Base-by-base conservation (phyloP, 2,888 invertebrate species). In the Tachina lurida region DNA sequence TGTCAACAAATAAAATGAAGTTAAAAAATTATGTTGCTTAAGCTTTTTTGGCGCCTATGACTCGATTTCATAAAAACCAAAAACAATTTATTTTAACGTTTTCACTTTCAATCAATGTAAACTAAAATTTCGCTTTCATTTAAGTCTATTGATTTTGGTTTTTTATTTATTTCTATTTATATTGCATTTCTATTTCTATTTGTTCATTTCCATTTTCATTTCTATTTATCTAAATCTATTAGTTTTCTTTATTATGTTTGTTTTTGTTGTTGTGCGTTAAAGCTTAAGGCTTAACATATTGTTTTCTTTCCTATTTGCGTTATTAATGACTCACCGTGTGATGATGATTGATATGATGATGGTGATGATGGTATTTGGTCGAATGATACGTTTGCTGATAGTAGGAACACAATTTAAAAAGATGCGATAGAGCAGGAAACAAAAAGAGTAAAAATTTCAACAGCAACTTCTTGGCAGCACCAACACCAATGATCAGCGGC, bases 391-490 rank as follows among this genome's bases (percentile, higher is more conserved):
- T 94, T 88, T 95, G 95, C 88, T 96, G 96, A 89, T 97, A 97
- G 93, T 96, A 96, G 8, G 96, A 96, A 92, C 97, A 97, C 17
- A 97, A 93, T 91, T 97, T 97, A 93, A 97, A 97, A 84, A 97
- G 94, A 91, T 97, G 96, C 77, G 96, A 95, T 85, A 97, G 92
- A 0, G 96, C 96, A 1, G 97, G 97, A 93, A 97, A 96, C 54
- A 97, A 90, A 94, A 97, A 97, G 31, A 97, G 94, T 15, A 97
- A 92, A 73, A 97, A 93, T 91, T 97, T 97, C 60, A 97, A 93
- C 89, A 97, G 94, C 89, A 97, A 94, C 91, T 97, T 97, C 93
- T 97, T 97, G 4, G 97, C 97, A 0, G 97, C 95, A 1, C 96
- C 96, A 19, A 96, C 95, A 3, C 97, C 97, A 88, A 97, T 94